Base-by-base conservation (phyloP, 2,113 vertebrate genomes). In the Albula glossodonta region DNA sequence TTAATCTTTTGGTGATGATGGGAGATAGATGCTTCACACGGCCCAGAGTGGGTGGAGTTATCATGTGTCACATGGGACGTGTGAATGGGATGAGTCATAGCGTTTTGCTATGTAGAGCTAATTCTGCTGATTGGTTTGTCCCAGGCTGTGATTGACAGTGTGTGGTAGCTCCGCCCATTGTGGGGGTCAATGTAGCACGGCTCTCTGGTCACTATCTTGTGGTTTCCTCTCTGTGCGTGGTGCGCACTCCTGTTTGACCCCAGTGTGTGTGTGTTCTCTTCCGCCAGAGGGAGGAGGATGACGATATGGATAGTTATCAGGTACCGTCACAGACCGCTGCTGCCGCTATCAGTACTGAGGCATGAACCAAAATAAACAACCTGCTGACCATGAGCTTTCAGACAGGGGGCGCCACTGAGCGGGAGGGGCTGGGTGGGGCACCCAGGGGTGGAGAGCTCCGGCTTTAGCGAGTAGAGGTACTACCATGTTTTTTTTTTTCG, bases 221-320 rank as follows among this genome's bases (percentile, higher is more conserved):
- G 15, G 51, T 41, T 41, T 78, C 74, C 31, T 80, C 31, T 60
- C 25, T 80, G 81, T 83, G 63, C 94, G 90, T 82, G 94, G 93
- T 91, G 89, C 95, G 93, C 92, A 89, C 86, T 94, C 83, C 95
- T 98, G 94, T 96, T 95, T 93, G 86, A 95, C 49, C 57, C 70
- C 92, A 90, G 93, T 93, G 92, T 97, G 91, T 97, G 95, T 98
- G 91, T 97, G 95, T 98, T 98, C 96, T 98, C 95, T 95, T 96
- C 96, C 97, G 94, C 96, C 97, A 99, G 98, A 98, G 96, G 96
- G 95, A 91, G 93, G 97, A 97, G 95, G 97, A 95, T 96, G 95
- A 96, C 96, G 98, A 99, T 97, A 97, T 98, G 98, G 98, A 99
- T 99, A 99, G 98, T 98, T 99, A 99, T 94, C 98, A 99, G 98